A percentile compares a stretch with the other conserved stretches of the same genome.
Evolutionary conservation across 2,888 invertebrate genomes (phyloP).

Genomic region (Dicyrtoma fusca): DNA sequence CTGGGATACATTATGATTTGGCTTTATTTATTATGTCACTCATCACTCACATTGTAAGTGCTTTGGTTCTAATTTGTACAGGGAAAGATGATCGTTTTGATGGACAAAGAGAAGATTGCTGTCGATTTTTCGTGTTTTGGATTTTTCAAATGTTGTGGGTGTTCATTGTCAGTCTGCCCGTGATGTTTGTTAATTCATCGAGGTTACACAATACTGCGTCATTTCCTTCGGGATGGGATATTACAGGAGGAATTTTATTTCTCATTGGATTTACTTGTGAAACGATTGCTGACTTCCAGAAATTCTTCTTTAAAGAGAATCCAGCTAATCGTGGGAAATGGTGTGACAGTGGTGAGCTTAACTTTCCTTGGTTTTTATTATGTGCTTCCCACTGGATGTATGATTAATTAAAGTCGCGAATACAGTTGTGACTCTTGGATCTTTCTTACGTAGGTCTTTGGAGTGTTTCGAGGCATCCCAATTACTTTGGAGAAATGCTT

Average conservation of each 20-base stretch:
- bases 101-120: slow-evolving; percentile 81
- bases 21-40: neutral
- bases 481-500: slow-evolving; percentile 91
- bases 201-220: slow-evolving; percentile 69
- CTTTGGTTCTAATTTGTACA: slow-evolving; percentile 17
- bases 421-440: neutral
- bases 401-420: no score
- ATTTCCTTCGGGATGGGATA: slow-evolving; percentile 70
- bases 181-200: slow-evolving; percentile 86
- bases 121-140: slow-evolving; percentile 90
- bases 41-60: neutral
- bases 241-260: slow-evolving; percentile 82
- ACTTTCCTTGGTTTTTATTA: slow-evolving; percentile 11
- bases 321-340: slow-evolving; percentile 87
- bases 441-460: slow-evolving; percentile 68
- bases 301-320: slow-evolving; percentile 87
- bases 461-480: slow-evolving; percentile 88
- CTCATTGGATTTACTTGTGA: slow-evolving; percentile 83
- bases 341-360: slow-evolving; percentile 79
- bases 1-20: no score
- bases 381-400: neutral
- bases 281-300: slow-evolving; percentile 89
- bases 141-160: slow-evolving; percentile 92
- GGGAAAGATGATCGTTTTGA: slow-evolving; percentile 84
- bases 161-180: slow-evolving; percentile 85